A percentile compares a stretch with the other conserved stretches of the same genome.
Evolutionary conservation across 2,797 vertebrate species (phyloP).

Genomic region (Periophthalmus magnuspinnatus): DNA sequence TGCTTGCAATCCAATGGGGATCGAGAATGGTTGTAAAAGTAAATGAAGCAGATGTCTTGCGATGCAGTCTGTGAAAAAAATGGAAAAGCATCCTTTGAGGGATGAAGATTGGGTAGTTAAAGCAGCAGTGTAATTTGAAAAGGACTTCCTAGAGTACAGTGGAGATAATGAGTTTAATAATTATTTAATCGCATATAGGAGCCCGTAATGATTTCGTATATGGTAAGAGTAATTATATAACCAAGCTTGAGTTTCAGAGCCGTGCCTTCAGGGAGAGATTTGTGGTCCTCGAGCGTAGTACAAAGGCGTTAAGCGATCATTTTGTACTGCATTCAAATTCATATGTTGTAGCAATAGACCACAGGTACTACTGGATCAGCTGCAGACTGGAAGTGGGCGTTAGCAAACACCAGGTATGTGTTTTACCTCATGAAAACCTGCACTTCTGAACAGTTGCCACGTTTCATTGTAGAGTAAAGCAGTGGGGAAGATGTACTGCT

Average conservation of each 20-base stretch:
- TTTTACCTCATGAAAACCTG: background rate
- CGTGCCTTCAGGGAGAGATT: constrained; percentile 8
- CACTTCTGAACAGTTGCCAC: background rate
- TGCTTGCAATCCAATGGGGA: constrained; percentile 50
- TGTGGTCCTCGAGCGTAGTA: constrained; percentile 6
- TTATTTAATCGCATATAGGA: constrained; percentile 14
- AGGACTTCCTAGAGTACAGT: constrained; percentile 20
- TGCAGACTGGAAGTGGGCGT: constrained; percentile 2
- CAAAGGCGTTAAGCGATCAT: constrained; percentile 3
- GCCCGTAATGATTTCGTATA: constrained; percentile 11
- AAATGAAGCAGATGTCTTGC: constrained; percentile 66
- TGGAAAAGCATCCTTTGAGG: constrained; percentile 46
- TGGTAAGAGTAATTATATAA: constrained; percentile 14
- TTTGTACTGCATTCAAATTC: constrained; percentile 10
- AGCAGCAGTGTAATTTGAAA: constrained; percentile 43
- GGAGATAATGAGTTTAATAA: constrained; percentile 11
- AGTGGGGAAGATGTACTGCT: background rate
- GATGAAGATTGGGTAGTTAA: constrained; percentile 36
- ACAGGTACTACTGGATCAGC: background rate
- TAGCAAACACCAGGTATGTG: background rate
- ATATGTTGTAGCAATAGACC: constrained; percentile 2
- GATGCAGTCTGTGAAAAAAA: constrained; percentile 29
- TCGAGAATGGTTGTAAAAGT: constrained; percentile 60
- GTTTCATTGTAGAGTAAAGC: background rate
- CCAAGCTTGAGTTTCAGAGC: constrained; percentile 1